Evolutionary conservation across 1,140 invertebrate species (phyloP).

Genomic region (honey bee (Apis mellifera)): Amel_HAv3.1 CM009941.2:7200501-7201000

Average conservation of each 20-base stretch:
- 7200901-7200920: conserved; percentile 79
- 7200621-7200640: conserved; percentile 12
- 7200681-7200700: conserved; percentile 71
- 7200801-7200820: conserved; percentile 78
- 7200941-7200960: conserved; percentile 74
- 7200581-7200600: neutral
- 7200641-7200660: conserved; percentile 29
- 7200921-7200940: conserved; percentile 78
- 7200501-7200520: conserved; percentile 7
- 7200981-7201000: conserved; percentile 75
- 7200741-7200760: conserved; percentile 76
- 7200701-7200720: conserved; percentile 54
- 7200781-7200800: conserved; percentile 78
- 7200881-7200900: conserved; percentile 77
- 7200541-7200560: neutral
- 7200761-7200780: conserved; percentile 79
- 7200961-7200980: conserved; percentile 73
- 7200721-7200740: conserved; percentile 58
- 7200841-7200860: conserved; percentile 71
- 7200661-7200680: conserved; percentile 29
- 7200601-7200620: neutral
- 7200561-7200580: neutral
- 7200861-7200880: conserved; percentile 75
- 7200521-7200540: conserved; percentile 4
- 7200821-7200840: conserved; percentile 68